Conservation (phyloP, 2,888 invertebrate species). For the Dendrolimus pini region DNA sequence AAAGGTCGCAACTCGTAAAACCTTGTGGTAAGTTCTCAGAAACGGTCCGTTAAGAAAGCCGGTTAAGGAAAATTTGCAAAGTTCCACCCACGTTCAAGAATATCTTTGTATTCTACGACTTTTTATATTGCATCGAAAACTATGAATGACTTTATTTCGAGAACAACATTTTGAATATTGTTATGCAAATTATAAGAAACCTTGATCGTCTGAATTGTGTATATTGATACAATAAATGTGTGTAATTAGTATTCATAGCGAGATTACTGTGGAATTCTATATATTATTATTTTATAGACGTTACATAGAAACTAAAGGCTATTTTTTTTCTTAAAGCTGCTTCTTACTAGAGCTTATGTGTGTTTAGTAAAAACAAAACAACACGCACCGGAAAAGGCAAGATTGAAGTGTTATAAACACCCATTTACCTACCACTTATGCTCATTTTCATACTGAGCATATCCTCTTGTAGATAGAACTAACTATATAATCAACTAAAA, state of each 20-base stretch:
- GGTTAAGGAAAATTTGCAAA: constrained; percentile 39
- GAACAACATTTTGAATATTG: neutral
- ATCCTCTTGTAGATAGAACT: no score
- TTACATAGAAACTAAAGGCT: no score
- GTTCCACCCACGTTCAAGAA: constrained; percentile 27
- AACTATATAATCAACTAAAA: no score
- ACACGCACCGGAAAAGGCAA: no score
- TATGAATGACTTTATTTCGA: constrained; percentile 24
- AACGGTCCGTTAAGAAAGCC: constrained; percentile 24
- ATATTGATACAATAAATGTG: neutral
- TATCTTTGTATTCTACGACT: constrained; percentile 20
- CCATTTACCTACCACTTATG: no score
- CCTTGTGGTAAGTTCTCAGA: constrained; percentile 24
- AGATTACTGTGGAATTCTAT: no score
- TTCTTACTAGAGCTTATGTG: no score
- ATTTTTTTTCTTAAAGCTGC: no score
- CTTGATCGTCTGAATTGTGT: neutral
- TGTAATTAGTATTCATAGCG: neutral
- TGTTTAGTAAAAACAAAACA: no score
- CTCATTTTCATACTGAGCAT: no score
- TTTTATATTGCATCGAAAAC: constrained; percentile 8
- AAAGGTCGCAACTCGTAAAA: constrained; percentile 9
- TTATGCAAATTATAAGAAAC: neutral
- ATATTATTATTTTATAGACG: no score
- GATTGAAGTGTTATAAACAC: no score